Evolutionary conservation across 2,888 invertebrate species (phyloP).

Genomic region (Congeria kusceri): DNA sequence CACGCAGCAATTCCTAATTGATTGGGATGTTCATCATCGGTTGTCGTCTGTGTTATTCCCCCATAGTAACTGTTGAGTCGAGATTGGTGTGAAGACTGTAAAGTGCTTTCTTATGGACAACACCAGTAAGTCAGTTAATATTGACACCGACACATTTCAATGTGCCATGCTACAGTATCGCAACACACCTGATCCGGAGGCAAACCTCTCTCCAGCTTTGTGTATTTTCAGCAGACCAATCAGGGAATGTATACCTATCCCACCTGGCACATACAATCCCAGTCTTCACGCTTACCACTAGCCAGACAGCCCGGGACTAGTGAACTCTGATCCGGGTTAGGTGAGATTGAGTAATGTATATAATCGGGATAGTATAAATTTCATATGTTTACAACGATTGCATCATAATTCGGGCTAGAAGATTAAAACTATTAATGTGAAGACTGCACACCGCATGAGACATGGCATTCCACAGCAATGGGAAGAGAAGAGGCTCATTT

Average conservation of each 20-base stretch:
- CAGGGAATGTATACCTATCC: slow-evolving; percentile 64
- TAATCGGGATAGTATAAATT: too few relatives aligned
- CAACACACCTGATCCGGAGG: slow-evolving; percentile 65
- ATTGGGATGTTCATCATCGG: slow-evolving; percentile 72
- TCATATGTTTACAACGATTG: too few relatives aligned
- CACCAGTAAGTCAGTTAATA: slow-evolving; percentile 59
- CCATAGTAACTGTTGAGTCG: slow-evolving; percentile 73
- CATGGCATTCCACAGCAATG: slow-evolving; percentile 60
- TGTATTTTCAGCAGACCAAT: slow-evolving; percentile 64
- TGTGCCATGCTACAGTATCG: slow-evolving; percentile 66
- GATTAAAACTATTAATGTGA: too few relatives aligned
- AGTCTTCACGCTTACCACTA: too few relatives aligned
- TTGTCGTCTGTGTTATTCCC: slow-evolving; percentile 74
- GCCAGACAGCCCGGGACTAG: too few relatives aligned
- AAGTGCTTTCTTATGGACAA: slow-evolving; percentile 73
- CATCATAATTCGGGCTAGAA: too few relatives aligned
- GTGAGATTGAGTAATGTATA: too few relatives aligned
- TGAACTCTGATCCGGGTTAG: too few relatives aligned
- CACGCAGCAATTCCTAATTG: slow-evolving; percentile 64
- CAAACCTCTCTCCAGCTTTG: slow-evolving; percentile 65
- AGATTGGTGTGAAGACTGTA: slow-evolving; percentile 71
- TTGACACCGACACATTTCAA: slow-evolving; percentile 68
- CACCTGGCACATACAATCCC: slow-evolving; percentile 53
- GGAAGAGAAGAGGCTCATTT: too few relatives aligned
- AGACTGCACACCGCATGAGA: slow-evolving; percentile 60